Evolutionary conservation across 2,113 vertebrate species (phyloP).

Genomic region (Gnathonemus echidnorhynchus): DNA sequence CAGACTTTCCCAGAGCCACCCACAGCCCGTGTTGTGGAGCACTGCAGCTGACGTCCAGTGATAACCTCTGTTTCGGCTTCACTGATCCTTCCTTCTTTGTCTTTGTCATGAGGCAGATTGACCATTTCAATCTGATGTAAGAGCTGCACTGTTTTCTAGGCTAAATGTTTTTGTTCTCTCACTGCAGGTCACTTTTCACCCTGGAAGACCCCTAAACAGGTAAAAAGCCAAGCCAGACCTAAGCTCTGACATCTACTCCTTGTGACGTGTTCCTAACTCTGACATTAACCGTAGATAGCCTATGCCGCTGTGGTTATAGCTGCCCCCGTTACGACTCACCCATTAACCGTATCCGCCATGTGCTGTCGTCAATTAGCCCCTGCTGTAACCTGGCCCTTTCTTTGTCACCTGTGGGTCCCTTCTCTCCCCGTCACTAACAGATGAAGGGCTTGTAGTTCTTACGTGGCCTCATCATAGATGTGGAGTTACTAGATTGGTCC

Average conservation of each 20-base stretch:
- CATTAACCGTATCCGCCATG: constrained; percentile 7
- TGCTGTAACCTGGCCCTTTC: constrained; percentile 11
- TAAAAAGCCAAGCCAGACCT: constrained; percentile 63
- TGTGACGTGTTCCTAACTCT: constrained; percentile 6
- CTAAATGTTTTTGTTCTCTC: constrained; percentile 64
- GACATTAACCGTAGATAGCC: neutral
- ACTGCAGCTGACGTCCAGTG: neutral
- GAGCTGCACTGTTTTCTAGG: constrained; percentile 22
- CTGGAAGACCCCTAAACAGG: constrained; percentile 97
- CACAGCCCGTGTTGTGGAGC: neutral
- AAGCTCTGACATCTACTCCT: constrained; percentile 25
- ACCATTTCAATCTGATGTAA: constrained; percentile 7
- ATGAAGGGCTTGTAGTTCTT: constrained; percentile 26
- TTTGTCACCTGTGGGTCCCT: constrained; percentile 9
- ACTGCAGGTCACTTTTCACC: constrained; percentile 96
- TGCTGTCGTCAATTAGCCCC: constrained; percentile 8
- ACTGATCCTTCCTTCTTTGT: neutral
- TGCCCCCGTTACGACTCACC: neutral
- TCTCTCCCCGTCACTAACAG: constrained; percentile 14
- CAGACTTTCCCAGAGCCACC: neutral
- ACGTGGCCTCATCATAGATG: constrained; percentile 12
- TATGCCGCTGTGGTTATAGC: neutral
- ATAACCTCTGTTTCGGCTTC: neutral
- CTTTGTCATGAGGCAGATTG: neutral
- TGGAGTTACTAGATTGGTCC: constrained; percentile 29